phyloP scores from a whole-genome alignment of 2,888 invertebrate genomes.

The Trissolcus brochymenae region DNA sequence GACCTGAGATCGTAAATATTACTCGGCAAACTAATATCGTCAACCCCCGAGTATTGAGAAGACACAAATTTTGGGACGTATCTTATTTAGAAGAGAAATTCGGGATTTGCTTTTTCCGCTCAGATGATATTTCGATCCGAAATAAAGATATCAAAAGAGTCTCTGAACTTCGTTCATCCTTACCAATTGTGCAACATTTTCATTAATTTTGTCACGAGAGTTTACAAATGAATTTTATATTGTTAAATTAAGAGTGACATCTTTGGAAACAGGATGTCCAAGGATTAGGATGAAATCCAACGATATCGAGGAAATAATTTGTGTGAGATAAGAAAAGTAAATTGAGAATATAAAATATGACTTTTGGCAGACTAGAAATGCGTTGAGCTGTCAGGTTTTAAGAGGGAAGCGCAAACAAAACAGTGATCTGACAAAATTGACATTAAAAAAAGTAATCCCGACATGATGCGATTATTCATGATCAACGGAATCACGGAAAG shows the following conservation, averaged over 20 bases:
- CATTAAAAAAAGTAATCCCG: conserved; percentile 4
- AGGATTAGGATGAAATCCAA: not conserved
- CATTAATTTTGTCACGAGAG: not conserved
- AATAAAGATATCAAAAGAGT: not conserved
- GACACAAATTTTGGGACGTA: conserved; percentile 52
- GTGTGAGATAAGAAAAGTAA: too few species aligned
- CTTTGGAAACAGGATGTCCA: too few species aligned
- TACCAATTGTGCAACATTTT: not conserved
- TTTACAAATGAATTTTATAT: not conserved
- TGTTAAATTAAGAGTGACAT: not conserved
- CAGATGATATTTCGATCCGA: conserved; percentile 33
- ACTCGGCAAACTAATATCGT: conserved; percentile 57
- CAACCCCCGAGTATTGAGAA: conserved; percentile 57
- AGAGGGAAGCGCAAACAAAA: not conserved
- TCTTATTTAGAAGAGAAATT: conserved; percentile 51
- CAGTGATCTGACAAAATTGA: not conserved
- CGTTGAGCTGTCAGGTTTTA: not conserved
- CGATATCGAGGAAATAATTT: not conserved
- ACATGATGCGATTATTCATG: conserved; percentile 2
- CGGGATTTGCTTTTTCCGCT: conserved; percentile 37
- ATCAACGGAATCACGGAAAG: not conserved
- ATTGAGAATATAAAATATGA: too few species aligned
- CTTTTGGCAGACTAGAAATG: too few species aligned
- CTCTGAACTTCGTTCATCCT: not conserved
- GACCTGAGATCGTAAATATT: conserved; percentile 52